phyloP scores from a whole-genome alignment of 1,140 invertebrate genomes.

The Gryllus bimaculatus region DNA sequence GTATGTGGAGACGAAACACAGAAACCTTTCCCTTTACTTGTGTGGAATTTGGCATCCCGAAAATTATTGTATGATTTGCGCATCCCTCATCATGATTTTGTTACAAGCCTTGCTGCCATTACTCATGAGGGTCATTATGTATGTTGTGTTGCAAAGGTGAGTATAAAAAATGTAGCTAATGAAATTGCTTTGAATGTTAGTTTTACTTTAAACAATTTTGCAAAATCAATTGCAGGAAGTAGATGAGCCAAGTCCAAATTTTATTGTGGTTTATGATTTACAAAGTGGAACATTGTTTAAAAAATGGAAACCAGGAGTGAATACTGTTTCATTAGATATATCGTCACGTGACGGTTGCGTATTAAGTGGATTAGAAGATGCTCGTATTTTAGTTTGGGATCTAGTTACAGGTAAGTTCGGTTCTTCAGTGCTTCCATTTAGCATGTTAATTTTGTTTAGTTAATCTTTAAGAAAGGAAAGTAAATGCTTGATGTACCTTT shows the following conservation, averaged over 20 bases:
- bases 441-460: too few relatives aligned
- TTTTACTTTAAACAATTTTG: too few relatives aligned
- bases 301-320: slow-evolving; percentile 76
- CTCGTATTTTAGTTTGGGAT: slow-evolving; percentile 76
- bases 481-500: too few relatives aligned
- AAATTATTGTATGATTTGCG: slow-evolving; percentile 78
- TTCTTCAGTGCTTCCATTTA: too few relatives aligned
- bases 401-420: slow-evolving; percentile 58
- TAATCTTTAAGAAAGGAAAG: too few relatives aligned
- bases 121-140: slow-evolving; percentile 70
- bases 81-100: slow-evolving; percentile 80
- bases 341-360: slow-evolving; percentile 69
- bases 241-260: slow-evolving; percentile 72
- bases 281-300: slow-evolving; percentile 84
- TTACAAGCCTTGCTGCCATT: slow-evolving; percentile 71
- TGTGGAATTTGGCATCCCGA: slow-evolving; percentile 74
- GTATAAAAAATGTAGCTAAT: too few relatives aligned
- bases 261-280: slow-evolving; percentile 85
- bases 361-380: slow-evolving; percentile 71
- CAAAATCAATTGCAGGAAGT: slow-evolving; percentile 48
- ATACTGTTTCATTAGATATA: slow-evolving; percentile 70
- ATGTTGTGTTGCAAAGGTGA: slow-evolving; percentile 46
- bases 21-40: slow-evolving; percentile 79
- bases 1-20: slow-evolving; percentile 87
- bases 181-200: too few relatives aligned